Evolutionary conservation across 1,140 invertebrate genomes (phyloP), one percentile per base, ranked within the genome.

Genomic region (Drosophila novamexicana): DNA sequence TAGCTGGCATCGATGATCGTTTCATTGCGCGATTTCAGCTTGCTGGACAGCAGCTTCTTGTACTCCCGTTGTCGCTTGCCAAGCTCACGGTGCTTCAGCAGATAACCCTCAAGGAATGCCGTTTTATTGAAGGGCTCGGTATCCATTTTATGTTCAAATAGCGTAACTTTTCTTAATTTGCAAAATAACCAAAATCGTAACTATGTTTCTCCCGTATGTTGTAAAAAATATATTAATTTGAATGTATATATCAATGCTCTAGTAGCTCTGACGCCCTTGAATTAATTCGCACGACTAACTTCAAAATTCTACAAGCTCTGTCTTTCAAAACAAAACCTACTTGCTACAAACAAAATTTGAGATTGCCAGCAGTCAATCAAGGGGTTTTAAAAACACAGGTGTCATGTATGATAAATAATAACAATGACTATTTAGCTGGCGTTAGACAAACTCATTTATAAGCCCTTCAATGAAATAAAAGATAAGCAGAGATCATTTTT

Each of bases 61-160:
- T 92, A 92, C 53, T 92, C 89, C 1, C 91, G 75, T 63, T 92
- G 91, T 0, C 88, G 79, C 65, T 88, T 90, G 2, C 82, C 79
- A 7, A 92, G 53, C 58, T 92, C 91, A 7, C 77, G 79, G 58
- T 92, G 91, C 73, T 91, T 92, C 2, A 73, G 32, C 9, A 86
- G 65, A 44, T 83, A 92, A 6, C 67, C 37, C 47, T 91, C 90
- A 6, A 91, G 64, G 49, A 91, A 90, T 32, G 65, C 73, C 1
- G 52, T 34, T 50, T 91, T 91, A 18, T 89, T 61, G 12, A 86
- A 86, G 5, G 59, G 53, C 10, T 72, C 53, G 0, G 56, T 49
- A 1, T 88, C 79, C 83, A 83, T 86, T 50, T 22, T 78, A 36
- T 34, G 1, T 52, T 32, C 4, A 40, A 52, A 8, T 67, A 14